Conservation (phyloP, 1,140 invertebrate genomes). For the Drosophila sp. region DNA sequence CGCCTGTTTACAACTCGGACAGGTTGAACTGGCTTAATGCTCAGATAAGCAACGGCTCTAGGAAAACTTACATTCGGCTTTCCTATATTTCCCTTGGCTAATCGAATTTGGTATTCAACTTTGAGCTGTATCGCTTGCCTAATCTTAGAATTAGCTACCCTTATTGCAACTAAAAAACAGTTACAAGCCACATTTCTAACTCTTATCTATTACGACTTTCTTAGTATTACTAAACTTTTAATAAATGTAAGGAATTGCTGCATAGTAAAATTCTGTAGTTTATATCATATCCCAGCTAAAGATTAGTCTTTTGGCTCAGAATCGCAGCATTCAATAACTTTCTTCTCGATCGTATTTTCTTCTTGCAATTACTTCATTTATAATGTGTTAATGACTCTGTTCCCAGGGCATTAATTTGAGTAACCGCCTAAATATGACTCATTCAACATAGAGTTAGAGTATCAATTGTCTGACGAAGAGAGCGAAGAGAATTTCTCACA, state of each 20-base stretch:
- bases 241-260: no score
- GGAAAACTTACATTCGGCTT: not conserved
- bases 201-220: no score
- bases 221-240: no score
- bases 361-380: not conserved
- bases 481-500: conserved; percentile 53
- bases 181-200: no score
- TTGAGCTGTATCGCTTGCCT: not conserved
- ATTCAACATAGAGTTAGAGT: conserved; percentile 19
- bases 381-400: conserved; percentile 8
- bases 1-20: conserved; percentile 39
- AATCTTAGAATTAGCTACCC: no score
- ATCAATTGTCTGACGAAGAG: conserved; percentile 35
- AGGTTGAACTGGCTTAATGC: conserved; percentile 33
- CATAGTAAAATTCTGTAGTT: no score
- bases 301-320: no score
- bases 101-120: not conserved
- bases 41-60: conserved; percentile 6
- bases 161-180: no score
- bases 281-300: no score
- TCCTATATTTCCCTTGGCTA: conserved; percentile 1
- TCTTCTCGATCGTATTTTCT: not conserved
- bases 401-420: conserved; percentile 14
- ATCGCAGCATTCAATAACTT: no score
- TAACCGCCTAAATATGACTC: conserved; percentile 26